Base-by-base conservation (phyloP, 2,797 vertebrate species). In the Peromyscus nudipes region DNA sequence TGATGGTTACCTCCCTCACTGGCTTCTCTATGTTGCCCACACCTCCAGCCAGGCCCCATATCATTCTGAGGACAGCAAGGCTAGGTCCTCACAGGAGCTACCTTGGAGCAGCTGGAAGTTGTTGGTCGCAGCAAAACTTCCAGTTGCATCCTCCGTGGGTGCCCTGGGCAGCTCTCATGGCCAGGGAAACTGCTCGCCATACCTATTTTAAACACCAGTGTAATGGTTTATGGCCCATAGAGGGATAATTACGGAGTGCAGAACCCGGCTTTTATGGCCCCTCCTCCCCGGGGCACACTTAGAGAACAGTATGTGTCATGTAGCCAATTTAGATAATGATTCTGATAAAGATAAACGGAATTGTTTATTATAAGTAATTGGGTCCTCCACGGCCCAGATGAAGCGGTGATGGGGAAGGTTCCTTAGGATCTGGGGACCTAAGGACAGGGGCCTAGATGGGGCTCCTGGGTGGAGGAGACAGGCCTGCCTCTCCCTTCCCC, bases 291-390 rank as follows among this genome's bases (percentile, higher is more conserved):
- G 99, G 99, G 99, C 98, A 98, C 99, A 99, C 99, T 99, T 99
- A 99, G 99, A 98, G 99, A 98, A 98, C 98, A 97, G 98, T 99
- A 98, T 98, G 99, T 99, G 99, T 99, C 99, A 99, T 99, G 99
- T 99, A 98, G 98, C 99, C 99, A 99, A 99, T 99, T 99, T 99
- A 99, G 99, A 99, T 99, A 99, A 99, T 99, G 99, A 99, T 99
- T 99, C 98, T 99, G 99, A 99, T 99, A 99, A 99, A 99, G 99
- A 99, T 99, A 99, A 99, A 99, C 99, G 99, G 98, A 99, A 99
- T 99, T 99, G 99, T 99, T 99, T 99, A 99, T 99, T 99, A 99
- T 99, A 99, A 99, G 99, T 99, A 99, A 99, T 99, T 99, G 99
- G 99, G 99, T 99, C 99, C 99, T 97, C 98, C 98, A 98, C 98